Evolutionary conservation across 2,888 invertebrate species (phyloP), one percentile per base, ranked within the genome.

Genomic region (Encarsia formosa): DNA sequence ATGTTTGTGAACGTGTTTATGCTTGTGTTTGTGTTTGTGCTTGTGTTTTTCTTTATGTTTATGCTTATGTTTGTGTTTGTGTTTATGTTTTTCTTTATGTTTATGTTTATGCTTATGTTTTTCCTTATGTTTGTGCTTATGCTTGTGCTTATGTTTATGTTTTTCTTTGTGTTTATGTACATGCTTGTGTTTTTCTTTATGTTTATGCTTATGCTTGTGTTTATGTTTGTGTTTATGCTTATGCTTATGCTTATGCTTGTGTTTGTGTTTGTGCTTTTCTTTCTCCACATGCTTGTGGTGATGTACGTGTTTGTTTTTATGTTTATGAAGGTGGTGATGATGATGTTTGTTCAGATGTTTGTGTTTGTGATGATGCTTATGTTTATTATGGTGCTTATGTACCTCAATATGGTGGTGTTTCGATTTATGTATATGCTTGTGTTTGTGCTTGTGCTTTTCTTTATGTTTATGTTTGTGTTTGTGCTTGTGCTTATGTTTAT

Each of bases 11-110:
- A 52, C 52, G 18, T 56, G 56, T 8, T 56, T 52, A 16, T 56
- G 56, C 11, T 56, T 52, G 22, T 56, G 56, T 16, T 56, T 52
- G 11, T 47, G 46, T 24, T 52, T 46, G 34, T 56, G 56, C 20
- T 56, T 49, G 32, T 56, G 56, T 9, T 56, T 43, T 49, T 56
- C 56, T 6, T 56, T 49, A 43, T 56, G 56, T 11, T 56, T 56
- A 11, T 56, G 56, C 15, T 56, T 49, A 1, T 52, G 52, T 37
- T 52, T 49, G 39, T 56, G 56, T 9, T 56, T 48, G 18, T 56
- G 56, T 4, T 49, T 52, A 15, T 56, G 56, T n/a, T 56, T 52
- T 8, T 56, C 52, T 20, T 56, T 45, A 9, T n/a, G n/a, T n/a
- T n/a, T n/a, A n/a, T n/a, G n/a, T n/a, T n/a, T n/a, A n/a, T 56